Percentiles rank a stretch among this genome's conserved stretches.
These are phyloP conservation scores for Cephalotes varians DNA, from an alignment of 2,888 invertebrate species.

Conservation along the genomic window DNA sequence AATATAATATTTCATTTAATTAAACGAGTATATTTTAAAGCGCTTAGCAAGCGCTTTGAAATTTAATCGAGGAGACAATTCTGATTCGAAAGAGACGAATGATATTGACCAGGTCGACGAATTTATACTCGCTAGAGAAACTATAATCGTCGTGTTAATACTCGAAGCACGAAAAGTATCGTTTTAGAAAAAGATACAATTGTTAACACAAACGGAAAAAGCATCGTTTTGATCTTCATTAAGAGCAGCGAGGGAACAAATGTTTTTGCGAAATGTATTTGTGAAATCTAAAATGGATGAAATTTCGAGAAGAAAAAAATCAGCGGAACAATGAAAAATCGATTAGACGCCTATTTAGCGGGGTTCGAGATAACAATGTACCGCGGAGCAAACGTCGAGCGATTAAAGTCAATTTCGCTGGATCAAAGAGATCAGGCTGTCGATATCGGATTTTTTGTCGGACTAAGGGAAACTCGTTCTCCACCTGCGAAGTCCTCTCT, in stretches of 20 bases:
- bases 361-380: constrained; percentile 36
- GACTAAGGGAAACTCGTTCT: constrained; percentile 68
- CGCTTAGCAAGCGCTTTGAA: not conserved
- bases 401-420: constrained; percentile 63
- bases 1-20: too few species aligned
- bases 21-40: not conserved
- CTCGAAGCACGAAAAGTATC: not conserved
- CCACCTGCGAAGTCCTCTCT: constrained; percentile 64
- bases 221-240: not conserved
- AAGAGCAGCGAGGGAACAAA: constrained; percentile 14
- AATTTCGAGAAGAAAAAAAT: constrained; percentile 4
- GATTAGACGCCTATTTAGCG: constrained; percentile 44
- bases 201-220: not conserved
- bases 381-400: constrained; percentile 19
- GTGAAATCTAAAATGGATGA: constrained; percentile 1
- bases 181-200: not conserved
- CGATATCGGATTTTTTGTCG: constrained; percentile 58
- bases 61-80: constrained; percentile 19
- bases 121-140: not conserved
- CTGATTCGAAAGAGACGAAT: not conserved
- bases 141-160: constrained; percentile 5
- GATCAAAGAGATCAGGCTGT: constrained; percentile 63
- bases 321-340: constrained; percentile 42
- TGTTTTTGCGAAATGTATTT: constrained; percentile 11
- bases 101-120: not conserved